A percentile compares a stretch with the other conserved stretches of the same genome.
Evolutionary conservation across 2,888 invertebrate species (phyloP).

Genomic region (Microplitis deprimator): DNA sequence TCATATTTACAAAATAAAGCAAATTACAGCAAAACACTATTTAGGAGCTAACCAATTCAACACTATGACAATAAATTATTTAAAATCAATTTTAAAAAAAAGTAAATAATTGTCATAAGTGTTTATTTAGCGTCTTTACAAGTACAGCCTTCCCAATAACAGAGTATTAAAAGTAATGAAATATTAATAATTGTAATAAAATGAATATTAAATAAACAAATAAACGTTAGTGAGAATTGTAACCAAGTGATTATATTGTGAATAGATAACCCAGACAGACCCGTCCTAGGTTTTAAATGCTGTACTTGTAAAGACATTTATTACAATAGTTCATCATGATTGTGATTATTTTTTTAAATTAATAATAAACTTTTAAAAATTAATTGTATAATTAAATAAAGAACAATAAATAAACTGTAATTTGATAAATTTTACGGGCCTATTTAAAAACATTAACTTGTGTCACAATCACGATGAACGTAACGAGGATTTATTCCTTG

Average conservation of each 20-base stretch:
- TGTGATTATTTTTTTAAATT: slow-evolving; percentile 45
- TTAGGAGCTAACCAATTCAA: slow-evolving; percentile 66
- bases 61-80: slow-evolving; percentile 48
- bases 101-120: slow-evolving; percentile 44
- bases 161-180: slow-evolving; percentile 11
- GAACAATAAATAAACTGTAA: not conserved
- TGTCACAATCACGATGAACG: slow-evolving; percentile 56
- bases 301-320: slow-evolving; percentile 56
- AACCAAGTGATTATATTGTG: slow-evolving; percentile 21
- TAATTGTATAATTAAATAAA: not conserved
- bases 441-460: slow-evolving; percentile 38
- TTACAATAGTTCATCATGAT: slow-evolving; percentile 53
- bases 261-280: not conserved
- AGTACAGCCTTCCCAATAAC: slow-evolving; percentile 27
- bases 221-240: slow-evolving; percentile 13
- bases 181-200: not conserved
- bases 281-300: slow-evolving; percentile 28
- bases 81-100: not conserved
- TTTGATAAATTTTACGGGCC: slow-evolving; percentile 8
- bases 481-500: slow-evolving; percentile 48
- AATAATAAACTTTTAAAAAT: not conserved
- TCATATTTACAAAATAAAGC: slow-evolving; percentile 37
- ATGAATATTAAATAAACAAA: not conserved
- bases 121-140: slow-evolving; percentile 41
- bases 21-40: slow-evolving; percentile 59